A percentile compares a stretch with the other conserved stretches of the same genome.
Evolutionary conservation across 2,113 vertebrate genomes (phyloP).

Genomic region (Gadus chalcogrammus): DNA sequence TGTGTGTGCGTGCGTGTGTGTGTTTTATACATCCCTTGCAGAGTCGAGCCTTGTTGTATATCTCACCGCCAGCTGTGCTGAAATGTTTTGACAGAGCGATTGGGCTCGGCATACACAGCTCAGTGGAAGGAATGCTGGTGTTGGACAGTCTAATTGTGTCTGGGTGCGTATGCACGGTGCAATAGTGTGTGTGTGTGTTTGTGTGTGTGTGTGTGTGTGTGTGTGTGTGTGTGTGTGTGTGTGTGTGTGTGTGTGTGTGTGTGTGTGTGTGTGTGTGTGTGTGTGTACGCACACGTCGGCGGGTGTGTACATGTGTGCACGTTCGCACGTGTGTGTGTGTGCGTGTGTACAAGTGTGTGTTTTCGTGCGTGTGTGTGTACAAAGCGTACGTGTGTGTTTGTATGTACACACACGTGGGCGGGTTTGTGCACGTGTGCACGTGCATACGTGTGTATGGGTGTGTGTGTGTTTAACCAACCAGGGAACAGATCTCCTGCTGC

Average conservation of each 20-base stretch:
- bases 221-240: constrained; percentile 8
- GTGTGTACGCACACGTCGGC: neutral
- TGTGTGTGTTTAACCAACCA: constrained; percentile 10
- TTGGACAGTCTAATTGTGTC: constrained; percentile 31
- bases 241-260: neutral
- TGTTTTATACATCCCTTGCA: constrained; percentile 11
- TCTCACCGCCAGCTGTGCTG: constrained; percentile 41
- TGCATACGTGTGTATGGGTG: constrained; percentile 14
- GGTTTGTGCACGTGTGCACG: constrained; percentile 7
- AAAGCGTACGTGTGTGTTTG: neutral
- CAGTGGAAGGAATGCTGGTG: constrained; percentile 60
- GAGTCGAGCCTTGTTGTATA: constrained; percentile 42
- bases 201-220: too few relatives aligned
- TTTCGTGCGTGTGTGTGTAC: neutral
- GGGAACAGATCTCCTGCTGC: constrained; percentile 14
- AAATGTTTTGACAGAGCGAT: constrained; percentile 67
- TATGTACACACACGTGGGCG: neutral
- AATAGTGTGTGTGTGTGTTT: too few relatives aligned
- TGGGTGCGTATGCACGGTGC: constrained; percentile 5
- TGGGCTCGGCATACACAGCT: constrained; percentile 55
- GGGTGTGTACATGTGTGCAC: constrained; percentile 24
- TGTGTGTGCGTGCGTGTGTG: constrained; percentile 19
- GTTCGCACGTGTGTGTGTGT: constrained; percentile 19
- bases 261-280: constrained; percentile 9
- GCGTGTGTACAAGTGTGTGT: neutral